phyloP scores from a whole-genome alignment of 2,113 vertebrate genomes.

The Hiodon tergisus region DNA sequence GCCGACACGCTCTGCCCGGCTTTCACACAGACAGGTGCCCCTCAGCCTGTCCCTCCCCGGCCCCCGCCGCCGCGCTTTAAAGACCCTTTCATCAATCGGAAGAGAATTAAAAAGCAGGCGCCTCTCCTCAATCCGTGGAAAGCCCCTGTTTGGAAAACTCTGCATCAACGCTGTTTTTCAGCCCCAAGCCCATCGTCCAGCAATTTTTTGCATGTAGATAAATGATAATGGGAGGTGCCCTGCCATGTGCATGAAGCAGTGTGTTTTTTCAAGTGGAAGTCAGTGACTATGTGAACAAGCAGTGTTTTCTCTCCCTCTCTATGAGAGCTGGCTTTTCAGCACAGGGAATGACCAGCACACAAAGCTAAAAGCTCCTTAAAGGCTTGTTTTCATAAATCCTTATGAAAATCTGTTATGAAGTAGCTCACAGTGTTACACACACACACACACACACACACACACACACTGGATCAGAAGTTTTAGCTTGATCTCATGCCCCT shows the following conservation, averaged over 20 bases:
- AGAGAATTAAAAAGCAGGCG: constrained; percentile 10
- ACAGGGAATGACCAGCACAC: not conserved
- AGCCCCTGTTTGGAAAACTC: not conserved
- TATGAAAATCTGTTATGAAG: constrained; percentile 6
- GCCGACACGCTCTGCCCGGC: constrained; percentile 37
- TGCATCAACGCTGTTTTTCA: no score
- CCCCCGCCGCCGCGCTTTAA: not conserved
- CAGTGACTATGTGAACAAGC: not conserved
- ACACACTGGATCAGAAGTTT: not conserved
- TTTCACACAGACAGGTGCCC: constrained; percentile 41
- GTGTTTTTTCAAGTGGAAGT: not conserved
- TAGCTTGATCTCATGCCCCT: no score
- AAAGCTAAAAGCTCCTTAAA: constrained; percentile 21
- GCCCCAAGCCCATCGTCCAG: not conserved
- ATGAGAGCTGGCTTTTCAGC: not conserved
- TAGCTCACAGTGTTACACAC: constrained; percentile 13
- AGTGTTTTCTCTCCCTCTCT: not conserved
- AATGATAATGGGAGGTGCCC: not conserved
- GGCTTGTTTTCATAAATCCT: constrained; percentile 16
- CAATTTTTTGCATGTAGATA: not conserved
- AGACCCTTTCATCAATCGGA: constrained; percentile 2
- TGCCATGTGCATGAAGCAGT: not conserved
- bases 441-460: constrained; percentile 17
- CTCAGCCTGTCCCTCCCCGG: not conserved
- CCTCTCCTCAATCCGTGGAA: not conserved